phyloP scores from a whole-genome alignment of 2,888 invertebrate species.

The Volucella inflata region DNA sequence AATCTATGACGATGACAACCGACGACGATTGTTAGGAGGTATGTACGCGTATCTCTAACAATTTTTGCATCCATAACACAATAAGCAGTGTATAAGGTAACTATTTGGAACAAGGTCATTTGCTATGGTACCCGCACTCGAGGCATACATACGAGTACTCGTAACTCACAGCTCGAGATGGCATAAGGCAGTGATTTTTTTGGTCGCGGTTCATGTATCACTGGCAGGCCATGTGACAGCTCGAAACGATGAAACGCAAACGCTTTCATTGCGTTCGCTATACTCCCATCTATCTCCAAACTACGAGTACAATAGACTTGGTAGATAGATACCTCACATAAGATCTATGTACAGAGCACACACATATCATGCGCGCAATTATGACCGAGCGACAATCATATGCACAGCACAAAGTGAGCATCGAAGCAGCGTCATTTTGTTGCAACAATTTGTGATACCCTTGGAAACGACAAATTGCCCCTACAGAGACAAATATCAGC shows the following conservation, averaged over 20 bases:
- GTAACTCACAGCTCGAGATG: too few species aligned
- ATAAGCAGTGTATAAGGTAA: constrained; percentile 68
- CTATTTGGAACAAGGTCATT: constrained; percentile 73
- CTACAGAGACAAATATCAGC: constrained; percentile 39
- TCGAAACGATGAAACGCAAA: constrained; percentile 52
- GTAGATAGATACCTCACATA: constrained; percentile 32
- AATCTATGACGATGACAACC: constrained; percentile 18
- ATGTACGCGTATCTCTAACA: constrained; percentile 26
- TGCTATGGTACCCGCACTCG: constrained; percentile 56
- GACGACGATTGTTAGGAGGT: neutral
- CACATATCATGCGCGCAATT: constrained; percentile 46
- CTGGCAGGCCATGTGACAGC: constrained; percentile 50
- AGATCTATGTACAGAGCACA: constrained; percentile 67
- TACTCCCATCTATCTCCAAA: neutral
- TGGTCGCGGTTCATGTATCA: constrained; percentile 40
- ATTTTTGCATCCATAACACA: constrained; percentile 60
- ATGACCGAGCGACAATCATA: constrained; percentile 54
- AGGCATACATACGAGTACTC: neutral
- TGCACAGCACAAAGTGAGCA: constrained; percentile 65
- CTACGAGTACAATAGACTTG: neutral
- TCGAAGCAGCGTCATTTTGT: constrained; percentile 69
- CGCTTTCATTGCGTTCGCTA: constrained; percentile 47
- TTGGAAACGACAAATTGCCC: constrained; percentile 70
- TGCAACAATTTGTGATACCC: constrained; percentile 71
- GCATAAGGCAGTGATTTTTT: neutral